Percentiles rank a stretch among this genome's conserved stretches.
Conservation (phyloP, 2,797 vertebrate genomes). For the Sphenopsis melanotis region DNA sequence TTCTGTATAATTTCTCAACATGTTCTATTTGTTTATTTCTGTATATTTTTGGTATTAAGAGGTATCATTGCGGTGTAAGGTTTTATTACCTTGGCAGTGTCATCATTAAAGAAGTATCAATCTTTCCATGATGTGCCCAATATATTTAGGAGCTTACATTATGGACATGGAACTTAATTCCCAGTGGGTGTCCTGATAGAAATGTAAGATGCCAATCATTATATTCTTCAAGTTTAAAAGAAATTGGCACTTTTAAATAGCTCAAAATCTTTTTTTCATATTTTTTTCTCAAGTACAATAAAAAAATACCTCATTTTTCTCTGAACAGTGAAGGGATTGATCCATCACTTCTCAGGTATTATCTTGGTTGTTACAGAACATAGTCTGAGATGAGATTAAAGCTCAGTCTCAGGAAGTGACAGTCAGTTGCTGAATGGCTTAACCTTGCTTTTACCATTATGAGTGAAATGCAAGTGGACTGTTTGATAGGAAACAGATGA, state of each 20-base stretch:
- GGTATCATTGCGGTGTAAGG: slow-evolving; percentile 36
- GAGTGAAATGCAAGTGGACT: background rate
- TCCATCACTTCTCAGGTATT: background rate
- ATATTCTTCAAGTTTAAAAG: background rate
- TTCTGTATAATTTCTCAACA: slow-evolving; percentile 67
- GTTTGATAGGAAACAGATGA: background rate
- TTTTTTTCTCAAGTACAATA: background rate
- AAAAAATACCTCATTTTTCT: background rate
- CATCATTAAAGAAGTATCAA: background rate
- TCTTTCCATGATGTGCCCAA: background rate
- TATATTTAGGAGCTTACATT: background rate
- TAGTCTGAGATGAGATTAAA: background rate
- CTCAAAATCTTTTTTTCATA: background rate
- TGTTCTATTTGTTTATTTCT: slow-evolving; percentile 72
- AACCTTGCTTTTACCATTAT: background rate
- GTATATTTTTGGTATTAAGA: slow-evolving; percentile 63
- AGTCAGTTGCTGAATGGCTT: background rate
- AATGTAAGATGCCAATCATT: background rate
- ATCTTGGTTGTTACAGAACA: background rate
- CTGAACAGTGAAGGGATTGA: background rate
- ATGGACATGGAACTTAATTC: background rate
- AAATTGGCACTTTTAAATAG: background rate
- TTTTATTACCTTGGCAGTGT: slow-evolving; percentile 62
- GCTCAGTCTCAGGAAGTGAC: background rate
- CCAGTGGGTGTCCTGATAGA: background rate